Conservation (phyloP, 1,140 invertebrate genomes). For the Hetaerina americana region DNA sequence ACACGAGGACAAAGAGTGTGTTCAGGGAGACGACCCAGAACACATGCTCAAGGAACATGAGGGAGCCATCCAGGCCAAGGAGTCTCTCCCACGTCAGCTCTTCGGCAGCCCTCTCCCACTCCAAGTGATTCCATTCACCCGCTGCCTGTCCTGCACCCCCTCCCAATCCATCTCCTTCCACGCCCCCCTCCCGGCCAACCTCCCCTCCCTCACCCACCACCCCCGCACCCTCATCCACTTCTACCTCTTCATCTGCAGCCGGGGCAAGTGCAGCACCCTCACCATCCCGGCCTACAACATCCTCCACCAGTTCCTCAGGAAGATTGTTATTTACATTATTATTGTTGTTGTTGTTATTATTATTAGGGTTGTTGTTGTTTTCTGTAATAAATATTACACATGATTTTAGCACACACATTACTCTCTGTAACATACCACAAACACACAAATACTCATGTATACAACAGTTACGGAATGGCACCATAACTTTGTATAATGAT, state of each 20-base stretch:
- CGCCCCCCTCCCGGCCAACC: constrained; percentile 28
- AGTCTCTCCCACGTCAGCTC: constrained; percentile 96
- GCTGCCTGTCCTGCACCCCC: constrained; percentile 39
- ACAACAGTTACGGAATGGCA: too few relatives aligned
- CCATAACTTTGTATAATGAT: too few relatives aligned
- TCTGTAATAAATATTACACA: not conserved
- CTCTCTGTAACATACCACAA: too few relatives aligned
- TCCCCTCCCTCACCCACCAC: constrained; percentile 20
- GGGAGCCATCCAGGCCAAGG: constrained; percentile 89
- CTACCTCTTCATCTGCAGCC: not conserved
- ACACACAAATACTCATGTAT: too few relatives aligned
- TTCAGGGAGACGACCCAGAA: constrained; percentile 67
- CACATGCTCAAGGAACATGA: constrained; percentile 95
- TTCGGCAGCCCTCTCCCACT: constrained; percentile 94
- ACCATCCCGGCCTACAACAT: constrained; percentile 14
- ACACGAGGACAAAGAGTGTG: constrained; percentile 31
- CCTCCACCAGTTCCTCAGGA: constrained; percentile 13
- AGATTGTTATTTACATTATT: not conserved
- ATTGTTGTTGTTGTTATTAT: not conserved
- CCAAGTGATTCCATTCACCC: constrained; percentile 95
- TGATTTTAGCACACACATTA: too few relatives aligned
- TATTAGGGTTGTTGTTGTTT: not conserved
- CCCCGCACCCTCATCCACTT: constrained; percentile 14
- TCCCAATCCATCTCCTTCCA: constrained; percentile 26
- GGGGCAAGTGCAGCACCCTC: constrained; percentile 23